phyloP scores from a whole-genome alignment of 2,888 invertebrate genomes.

The Sinotaia quadrata region DNA sequence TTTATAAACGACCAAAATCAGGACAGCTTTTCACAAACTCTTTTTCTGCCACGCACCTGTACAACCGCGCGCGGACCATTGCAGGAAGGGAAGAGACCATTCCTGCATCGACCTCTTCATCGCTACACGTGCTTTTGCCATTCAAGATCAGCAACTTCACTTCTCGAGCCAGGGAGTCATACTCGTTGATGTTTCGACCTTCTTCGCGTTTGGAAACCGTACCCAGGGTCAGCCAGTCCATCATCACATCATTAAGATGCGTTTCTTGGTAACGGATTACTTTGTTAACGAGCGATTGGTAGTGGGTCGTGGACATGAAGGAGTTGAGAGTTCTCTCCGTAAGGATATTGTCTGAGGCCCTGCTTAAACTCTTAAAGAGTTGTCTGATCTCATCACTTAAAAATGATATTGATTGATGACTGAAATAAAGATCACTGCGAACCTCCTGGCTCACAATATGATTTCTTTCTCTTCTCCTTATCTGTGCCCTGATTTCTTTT shows the following conservation, averaged over 20 bases:
- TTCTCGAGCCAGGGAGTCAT: not conserved
- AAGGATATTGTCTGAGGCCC: not conserved
- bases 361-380: too few relatives aligned
- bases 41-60: not conserved
- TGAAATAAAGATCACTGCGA: too few relatives aligned
- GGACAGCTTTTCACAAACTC: too few relatives aligned
- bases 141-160: not conserved
- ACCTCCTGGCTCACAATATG: too few relatives aligned
- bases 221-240: conserved; percentile 11
- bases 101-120: not conserved
- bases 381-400: too few relatives aligned
- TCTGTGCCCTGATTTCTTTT: conserved; percentile 27
- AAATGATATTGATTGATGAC: too few relatives aligned
- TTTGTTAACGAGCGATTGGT: not conserved
- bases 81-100: not conserved
- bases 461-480: too few relatives aligned
- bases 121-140: not conserved
- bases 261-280: too few relatives aligned
- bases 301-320: not conserved
- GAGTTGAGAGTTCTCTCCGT: not conserved
- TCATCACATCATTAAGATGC: not conserved
- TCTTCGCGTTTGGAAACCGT: not conserved
- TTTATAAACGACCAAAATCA: too few relatives aligned
- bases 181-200: not conserved
- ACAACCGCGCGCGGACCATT: not conserved